A percentile compares a stretch with the other conserved stretches of the same genome.
These are phyloP conservation scores for Leptodirus hochenwartii DNA, from an alignment of 2,888 invertebrate genomes.

Conservation along the genomic window DNA sequence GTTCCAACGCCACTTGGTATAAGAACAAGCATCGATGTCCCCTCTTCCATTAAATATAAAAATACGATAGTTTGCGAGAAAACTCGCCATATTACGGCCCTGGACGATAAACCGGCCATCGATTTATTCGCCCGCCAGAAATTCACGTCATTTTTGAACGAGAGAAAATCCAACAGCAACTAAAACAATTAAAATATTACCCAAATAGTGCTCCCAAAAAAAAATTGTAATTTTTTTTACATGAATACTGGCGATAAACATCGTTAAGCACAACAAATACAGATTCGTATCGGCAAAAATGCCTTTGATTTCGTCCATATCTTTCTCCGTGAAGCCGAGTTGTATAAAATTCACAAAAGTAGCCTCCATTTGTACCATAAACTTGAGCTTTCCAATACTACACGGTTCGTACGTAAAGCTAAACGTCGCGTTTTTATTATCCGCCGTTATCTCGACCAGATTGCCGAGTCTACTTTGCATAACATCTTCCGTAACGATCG, in stretches of 20 bases:
- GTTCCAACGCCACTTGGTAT: constrained; percentile 74
- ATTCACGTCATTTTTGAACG: constrained; percentile 93
- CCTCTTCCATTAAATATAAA: constrained; percentile 80
- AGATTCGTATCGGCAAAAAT: constrained; percentile 93
- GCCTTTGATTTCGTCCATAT: constrained; percentile 90
- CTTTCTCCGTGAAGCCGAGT: constrained; percentile 83
- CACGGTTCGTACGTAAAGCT: constrained; percentile 56
- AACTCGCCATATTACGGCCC: constrained; percentile 84
- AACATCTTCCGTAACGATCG: constrained; percentile 68
- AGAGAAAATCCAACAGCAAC: constrained; percentile 89
- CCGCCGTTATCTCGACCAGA: constrained; percentile 44
- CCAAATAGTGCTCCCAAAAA: constrained; percentile 3
- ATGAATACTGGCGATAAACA: constrained; percentile 82
- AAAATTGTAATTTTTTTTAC: constrained; percentile 37
- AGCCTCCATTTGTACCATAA: constrained; percentile 59
- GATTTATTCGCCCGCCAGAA: constrained; percentile 82
- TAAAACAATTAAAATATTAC: constrained; percentile 29
- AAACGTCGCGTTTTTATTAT: constrained; percentile 42
- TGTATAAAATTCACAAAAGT: constrained; percentile 49
- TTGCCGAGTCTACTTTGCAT: constrained; percentile 64
- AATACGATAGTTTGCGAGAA: constrained; percentile 86
- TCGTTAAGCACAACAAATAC: constrained; percentile 74
- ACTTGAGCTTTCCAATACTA: constrained; percentile 58
- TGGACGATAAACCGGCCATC: constrained; percentile 75
- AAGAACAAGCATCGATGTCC: constrained; percentile 75